Base-by-base conservation (phyloP, 2,113 vertebrate species). In the Misgurnus anguillicaudatus region DNA sequence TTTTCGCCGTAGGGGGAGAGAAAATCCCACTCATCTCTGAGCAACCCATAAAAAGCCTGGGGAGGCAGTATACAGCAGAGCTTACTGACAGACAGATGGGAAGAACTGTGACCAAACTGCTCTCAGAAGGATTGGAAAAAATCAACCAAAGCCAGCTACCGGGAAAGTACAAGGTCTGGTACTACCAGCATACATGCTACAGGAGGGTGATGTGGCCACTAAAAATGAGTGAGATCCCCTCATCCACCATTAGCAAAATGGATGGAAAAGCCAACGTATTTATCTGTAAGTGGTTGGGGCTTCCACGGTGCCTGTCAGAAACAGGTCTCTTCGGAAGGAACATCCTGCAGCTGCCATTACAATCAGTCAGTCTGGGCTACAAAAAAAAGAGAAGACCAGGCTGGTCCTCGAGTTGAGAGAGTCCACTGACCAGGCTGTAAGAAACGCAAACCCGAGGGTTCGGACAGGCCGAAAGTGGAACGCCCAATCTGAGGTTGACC, bases 171-270 rank as follows among this genome's bases (percentile, higher is more conserved):
- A 53, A 53, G 51, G 51, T 53, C 13, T 53, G 51, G 51, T 53
- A 14, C 16, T 53, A 53, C 14, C 14, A 53, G 5, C 6, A 6
- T 6, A 17, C 51, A 6, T 4, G 17, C 1, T 53, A 53, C 38
- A 63, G 71, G 19, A 64, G 79, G 42, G 31, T 80, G 10, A 74
- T 80, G 70, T 80, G 70, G 62, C 79, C 62, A 17, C 71, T 75
- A n/a, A 80, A 81, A 42, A 10, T 61, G 63, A 24, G 73, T 66
- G 65, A 78, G 19, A 72, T 72, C 55, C 21, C 81, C 51, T 41
- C 24, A 39, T 68, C 76, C 21, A 60, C 75, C 1, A 7, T 39
- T n/a, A 82, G 45, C 21, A 80, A 71, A 72, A 70, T 80, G 71
- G 77, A 77, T 58, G 19, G n/a, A 9, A 68, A 57, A 67, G 36